Conservation (phyloP, 2,888 invertebrate species). For the Parascotia fuliginaria region DNA sequence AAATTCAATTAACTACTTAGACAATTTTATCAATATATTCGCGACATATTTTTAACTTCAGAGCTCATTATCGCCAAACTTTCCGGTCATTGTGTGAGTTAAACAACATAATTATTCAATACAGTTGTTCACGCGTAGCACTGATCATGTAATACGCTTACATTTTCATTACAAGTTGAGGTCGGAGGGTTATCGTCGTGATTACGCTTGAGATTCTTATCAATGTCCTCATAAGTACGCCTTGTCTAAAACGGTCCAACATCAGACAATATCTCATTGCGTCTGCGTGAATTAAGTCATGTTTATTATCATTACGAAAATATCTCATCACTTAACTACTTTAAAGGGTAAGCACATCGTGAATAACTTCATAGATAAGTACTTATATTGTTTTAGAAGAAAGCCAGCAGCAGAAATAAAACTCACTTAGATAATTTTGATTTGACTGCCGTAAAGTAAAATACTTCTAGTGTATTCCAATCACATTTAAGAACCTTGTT, state of each 20-base stretch:
- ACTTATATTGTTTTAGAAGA: conserved; percentile 17
- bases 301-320: conserved; percentile 17
- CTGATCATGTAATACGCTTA: conserved; percentile 36
- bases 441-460: too few relatives aligned
- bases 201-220: conserved; percentile 62
- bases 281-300: conserved; percentile 20
- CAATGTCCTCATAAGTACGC: conserved; percentile 58
- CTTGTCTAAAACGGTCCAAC: conserved; percentile 38
- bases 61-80: conserved; percentile 19
- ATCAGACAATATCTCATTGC: conserved; percentile 24
- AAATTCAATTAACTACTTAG: background rate
- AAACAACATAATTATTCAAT: conserved; percentile 36
- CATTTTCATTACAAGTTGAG: conserved; percentile 61
- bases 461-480: too few relatives aligned
- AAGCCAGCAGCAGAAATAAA: too few relatives aligned
- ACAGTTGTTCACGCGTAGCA: conserved; percentile 26
- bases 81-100: conserved; percentile 16
- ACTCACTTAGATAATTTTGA: too few relatives aligned
- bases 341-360: background rate
- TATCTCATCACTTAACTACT: conserved; percentile 11
- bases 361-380: background rate
- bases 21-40: background rate
- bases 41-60: conserved; percentile 31
- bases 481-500: too few relatives aligned
- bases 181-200: conserved; percentile 59